Conservation (phyloP, 1,140 invertebrate species). For the Berghia stephanieae region DNA sequence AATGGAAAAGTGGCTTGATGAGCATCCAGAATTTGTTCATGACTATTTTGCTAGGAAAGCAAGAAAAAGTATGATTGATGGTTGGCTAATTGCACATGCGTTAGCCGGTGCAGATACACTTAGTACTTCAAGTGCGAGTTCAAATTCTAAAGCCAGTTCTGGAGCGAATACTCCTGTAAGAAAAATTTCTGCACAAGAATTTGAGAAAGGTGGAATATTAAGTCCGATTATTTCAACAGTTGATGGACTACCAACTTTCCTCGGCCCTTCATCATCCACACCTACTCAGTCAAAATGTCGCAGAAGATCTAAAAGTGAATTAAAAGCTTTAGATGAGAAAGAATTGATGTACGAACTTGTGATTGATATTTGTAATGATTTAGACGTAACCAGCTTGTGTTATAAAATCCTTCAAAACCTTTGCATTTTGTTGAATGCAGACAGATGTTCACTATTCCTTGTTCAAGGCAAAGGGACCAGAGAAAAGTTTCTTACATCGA, state of each 20-base stretch:
- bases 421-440: slow-evolving; percentile 88
- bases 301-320: slow-evolving; percentile 74
- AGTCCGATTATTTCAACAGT: slow-evolving; percentile 89
- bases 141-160: slow-evolving; percentile 63
- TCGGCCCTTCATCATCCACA: slow-evolving; percentile 68
- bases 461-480: slow-evolving; percentile 75
- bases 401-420: slow-evolving; percentile 97
- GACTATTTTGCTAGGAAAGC: slow-evolving; percentile 96
- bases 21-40: slow-evolving; percentile 93
- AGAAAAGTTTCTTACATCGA: slow-evolving; percentile 81
- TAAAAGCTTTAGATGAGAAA: slow-evolving; percentile 89
- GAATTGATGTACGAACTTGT: slow-evolving; percentile 96
- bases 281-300: slow-evolving; percentile 39
- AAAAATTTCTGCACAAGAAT: slow-evolving; percentile 95
- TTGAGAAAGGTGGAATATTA: slow-evolving; percentile 87
- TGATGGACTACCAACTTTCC: slow-evolving; percentile 89
- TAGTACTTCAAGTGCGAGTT: slow-evolving; percentile 61
- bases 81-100: slow-evolving; percentile 78
- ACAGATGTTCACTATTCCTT: slow-evolving; percentile 91
- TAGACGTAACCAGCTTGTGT: slow-evolving; percentile 90
- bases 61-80: slow-evolving; percentile 87
- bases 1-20: slow-evolving; percentile 84
- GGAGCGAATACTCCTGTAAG: slow-evolving; percentile 78
- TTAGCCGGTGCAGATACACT: slow-evolving; percentile 74
- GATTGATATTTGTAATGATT: slow-evolving; percentile 95